Base-by-base conservation (phyloP, 2,113 vertebrate species). In the Channa argus region DNA sequence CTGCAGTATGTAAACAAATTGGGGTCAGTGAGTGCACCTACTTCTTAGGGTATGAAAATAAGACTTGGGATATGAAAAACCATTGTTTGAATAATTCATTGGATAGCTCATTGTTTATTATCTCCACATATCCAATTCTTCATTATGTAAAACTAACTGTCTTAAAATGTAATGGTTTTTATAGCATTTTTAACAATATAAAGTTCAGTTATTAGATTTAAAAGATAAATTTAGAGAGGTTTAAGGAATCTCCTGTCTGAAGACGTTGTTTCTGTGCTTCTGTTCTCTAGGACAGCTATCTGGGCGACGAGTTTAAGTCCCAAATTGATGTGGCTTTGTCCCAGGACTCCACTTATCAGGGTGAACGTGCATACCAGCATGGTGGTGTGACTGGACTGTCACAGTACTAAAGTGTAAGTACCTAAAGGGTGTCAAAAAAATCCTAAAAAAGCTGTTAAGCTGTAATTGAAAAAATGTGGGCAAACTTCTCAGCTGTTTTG, bases 301-400 rank as follows among this genome's bases (percentile, higher is more conserved):
- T 99, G 82, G 98, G 98, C 7, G 98, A 99, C 78, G 98, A 99
- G 94, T 99, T 99, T 93, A 99, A 99, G 90, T 99, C 98, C 72
- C 98, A 99, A 93, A 99, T 99, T 12, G 98, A 99, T 2, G 97
- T 99, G 94, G 98, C 98, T 4, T 93, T 99, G 93, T 99, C 98
- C 7, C 98, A 99, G 94, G 98, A 99, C 91, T 99, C 98, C 14
- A 99, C 98, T 6, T 99, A 99, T 95, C 98, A 99, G 94, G 98
- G 98, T 37, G 98, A 99, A 93, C 96, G 98, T 77, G 98, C 98
- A 0, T 99, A 99, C 95, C 98, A 99, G 93, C 98, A 98, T 72
- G 97, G 97, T 66, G 97, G 98, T 75, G 97, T 99, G 94, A 97
- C 97, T 63, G 98, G 98, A 93, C 95, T 99, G 95, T 99, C 98